Base-by-base conservation (phyloP, 2,888 invertebrate genomes). In the Melinopterus prodromus region DNA sequence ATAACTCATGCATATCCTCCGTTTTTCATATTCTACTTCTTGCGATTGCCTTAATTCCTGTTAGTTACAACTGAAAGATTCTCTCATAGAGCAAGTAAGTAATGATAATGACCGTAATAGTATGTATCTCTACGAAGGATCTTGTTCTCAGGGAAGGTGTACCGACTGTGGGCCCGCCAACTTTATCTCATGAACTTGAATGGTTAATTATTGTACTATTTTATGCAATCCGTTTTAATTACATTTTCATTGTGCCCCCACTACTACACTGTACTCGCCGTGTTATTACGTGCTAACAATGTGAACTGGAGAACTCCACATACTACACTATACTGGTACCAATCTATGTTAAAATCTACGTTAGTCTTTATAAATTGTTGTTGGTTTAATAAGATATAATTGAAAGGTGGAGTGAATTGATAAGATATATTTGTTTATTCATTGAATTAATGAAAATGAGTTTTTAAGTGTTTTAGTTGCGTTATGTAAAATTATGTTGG, bases 141-240 rank as follows among this genome's bases (percentile, higher is more conserved):
- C 74, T 74, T 74, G 74, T 74, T 74, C 74, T 74, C 74, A 74
- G 35, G 74, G 74, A 74, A 74, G 37, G 74, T 74, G 74, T 35
- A 74, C 37, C 74, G 6, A 74, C 26, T 35, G 35, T n/a, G 35
- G 16, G 37, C 74, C 26, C n/a, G n/a, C 26, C n/a, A 37, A 35
- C 74, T 74, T 74, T 74, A 74, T 74, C 74, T 74, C 74, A 37
- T 74, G 74, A 74, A 74, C 74, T 74, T 74, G 74, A 74, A 74
- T 74, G 74, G 74, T 35, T 74, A 74, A 74, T 74, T 74, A 74
- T 74, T 74, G 74, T 74, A 74, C 36, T 74, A 35, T 35, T 74
- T 74, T 37, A 74, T 74, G 74, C 36, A 74, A 37, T 35, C 74
- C 74, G 74, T 74, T 74, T 74, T 74, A 74, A 74, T 74, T 74